A percentile compares a stretch with the other conserved stretches of the same genome.
phyloP scores from a whole-genome alignment of 1,140 invertebrate species.

The Argopecten irradians region DNA sequence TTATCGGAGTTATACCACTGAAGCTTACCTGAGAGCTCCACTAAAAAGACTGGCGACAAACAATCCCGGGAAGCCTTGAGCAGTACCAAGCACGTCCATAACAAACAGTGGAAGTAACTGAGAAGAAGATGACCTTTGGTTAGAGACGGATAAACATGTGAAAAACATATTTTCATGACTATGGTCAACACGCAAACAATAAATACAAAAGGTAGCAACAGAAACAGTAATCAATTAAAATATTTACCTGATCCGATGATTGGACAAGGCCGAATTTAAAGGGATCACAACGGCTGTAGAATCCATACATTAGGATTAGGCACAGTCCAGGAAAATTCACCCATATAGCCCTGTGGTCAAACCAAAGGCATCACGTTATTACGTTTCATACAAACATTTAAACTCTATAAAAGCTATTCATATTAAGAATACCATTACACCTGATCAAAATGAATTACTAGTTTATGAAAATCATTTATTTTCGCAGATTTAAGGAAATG shows the following conservation, averaged over 20 bases:
- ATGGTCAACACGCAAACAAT: too few species aligned
- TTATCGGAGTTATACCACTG: background rate
- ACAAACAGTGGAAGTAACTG: conserved; percentile 91
- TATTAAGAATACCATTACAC: background rate
- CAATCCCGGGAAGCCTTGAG: conserved; percentile 88
- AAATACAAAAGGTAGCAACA: too few species aligned
- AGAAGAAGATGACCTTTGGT: conserved; percentile 39
- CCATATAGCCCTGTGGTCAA: conserved; percentile 82
- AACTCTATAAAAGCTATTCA: background rate
- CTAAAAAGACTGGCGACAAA: conserved; percentile 93
- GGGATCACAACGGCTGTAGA: conserved; percentile 90
- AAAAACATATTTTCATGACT: too few species aligned
- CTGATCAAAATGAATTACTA: background rate
- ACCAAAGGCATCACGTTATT: background rate
- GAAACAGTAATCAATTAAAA: too few species aligned
- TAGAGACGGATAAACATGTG: too few species aligned
- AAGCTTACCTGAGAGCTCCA: conserved; percentile 85
- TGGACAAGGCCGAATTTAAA: conserved; percentile 80
- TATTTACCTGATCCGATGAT: conserved; percentile 77
- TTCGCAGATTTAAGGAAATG: too few species aligned
- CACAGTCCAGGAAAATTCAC: conserved; percentile 85
- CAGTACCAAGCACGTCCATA: conserved; percentile 85
- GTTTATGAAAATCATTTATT: too few species aligned
- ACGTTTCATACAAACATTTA: background rate
- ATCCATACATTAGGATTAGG: conserved; percentile 89